These are phyloP conservation scores for Cebus imitator DNA, from an alignment of 2,113 vertebrate genomes.

Conservation along the genomic window DNA sequence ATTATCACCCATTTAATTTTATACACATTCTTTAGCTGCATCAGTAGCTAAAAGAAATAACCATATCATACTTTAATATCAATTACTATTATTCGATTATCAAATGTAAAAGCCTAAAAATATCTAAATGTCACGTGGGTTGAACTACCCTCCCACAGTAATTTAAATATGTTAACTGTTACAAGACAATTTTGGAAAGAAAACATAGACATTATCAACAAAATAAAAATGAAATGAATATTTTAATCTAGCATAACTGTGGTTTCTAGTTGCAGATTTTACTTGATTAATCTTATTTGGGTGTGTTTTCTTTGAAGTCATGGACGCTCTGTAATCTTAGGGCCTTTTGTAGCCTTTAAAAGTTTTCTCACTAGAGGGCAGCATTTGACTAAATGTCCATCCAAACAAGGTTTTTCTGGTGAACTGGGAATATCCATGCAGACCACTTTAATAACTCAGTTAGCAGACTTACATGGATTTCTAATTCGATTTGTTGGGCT, in stretches of 20 bases:
- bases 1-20: background rate
- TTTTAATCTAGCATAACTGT: background rate
- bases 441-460: constrained; percentile 69
- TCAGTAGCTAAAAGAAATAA: background rate
- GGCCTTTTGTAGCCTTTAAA: background rate
- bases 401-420: background rate
- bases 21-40: background rate
- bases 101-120: background rate
- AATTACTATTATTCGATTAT: background rate
- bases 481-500: constrained; percentile 76
- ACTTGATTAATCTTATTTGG: background rate
- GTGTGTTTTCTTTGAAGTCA: background rate
- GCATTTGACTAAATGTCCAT: constrained; percentile 87
- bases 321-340: background rate
- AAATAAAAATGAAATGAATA: background rate
- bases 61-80: background rate
- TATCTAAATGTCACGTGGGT: background rate
- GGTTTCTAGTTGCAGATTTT: background rate
- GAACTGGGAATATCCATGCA: constrained; percentile 24
- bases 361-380: constrained; percentile 87
- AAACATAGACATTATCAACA: background rate
- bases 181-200: background rate
- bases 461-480: constrained; percentile 65
- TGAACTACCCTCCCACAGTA: background rate
- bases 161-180: constrained; percentile 3